Evolutionary conservation across 2,888 invertebrate genomes (phyloP).

Genomic region (Athripsodes cinereus): DNA sequence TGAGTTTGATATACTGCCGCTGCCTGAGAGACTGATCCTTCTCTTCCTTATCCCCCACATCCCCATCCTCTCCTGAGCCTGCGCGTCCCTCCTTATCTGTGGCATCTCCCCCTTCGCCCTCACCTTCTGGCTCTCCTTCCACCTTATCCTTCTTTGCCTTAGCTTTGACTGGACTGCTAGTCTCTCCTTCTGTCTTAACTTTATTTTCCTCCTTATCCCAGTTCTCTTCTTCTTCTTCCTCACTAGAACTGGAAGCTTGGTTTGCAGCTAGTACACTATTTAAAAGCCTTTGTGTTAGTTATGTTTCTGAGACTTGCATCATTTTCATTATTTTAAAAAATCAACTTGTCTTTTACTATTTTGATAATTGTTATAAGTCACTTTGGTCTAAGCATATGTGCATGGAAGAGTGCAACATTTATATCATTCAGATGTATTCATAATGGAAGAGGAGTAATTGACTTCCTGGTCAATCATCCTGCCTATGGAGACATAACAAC

Average conservation of each 20-base stretch:
- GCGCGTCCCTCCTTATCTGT: conserved; percentile 52
- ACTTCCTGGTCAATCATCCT: no score
- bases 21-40: conserved; percentile 35
- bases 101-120: conserved; percentile 40
- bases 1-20: conserved; percentile 59
- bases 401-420: no score
- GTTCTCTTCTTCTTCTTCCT: conserved; percentile 34
- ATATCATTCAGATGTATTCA: no score
- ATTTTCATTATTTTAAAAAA: no score
- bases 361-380: no score
- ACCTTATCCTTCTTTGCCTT: conserved; percentile 3
- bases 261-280: conserved; percentile 22
- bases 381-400: no score
- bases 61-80: conserved; percentile 39
- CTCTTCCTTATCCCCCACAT: conserved; percentile 31
- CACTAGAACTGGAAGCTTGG: conserved; percentile 23
- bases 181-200: conserved; percentile 30
- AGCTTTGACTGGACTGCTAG: conserved; percentile 33
- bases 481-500: no score
- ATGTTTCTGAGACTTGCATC: background rate
- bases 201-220: conserved; percentile 29
- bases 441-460: no score
- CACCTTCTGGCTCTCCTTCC: conserved; percentile 28
- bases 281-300: conserved; percentile 16
- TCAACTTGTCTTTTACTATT: no score